Base-by-base conservation (phyloP, 2,113 vertebrate species). In the Cephalopholis sonnerati region DNA sequence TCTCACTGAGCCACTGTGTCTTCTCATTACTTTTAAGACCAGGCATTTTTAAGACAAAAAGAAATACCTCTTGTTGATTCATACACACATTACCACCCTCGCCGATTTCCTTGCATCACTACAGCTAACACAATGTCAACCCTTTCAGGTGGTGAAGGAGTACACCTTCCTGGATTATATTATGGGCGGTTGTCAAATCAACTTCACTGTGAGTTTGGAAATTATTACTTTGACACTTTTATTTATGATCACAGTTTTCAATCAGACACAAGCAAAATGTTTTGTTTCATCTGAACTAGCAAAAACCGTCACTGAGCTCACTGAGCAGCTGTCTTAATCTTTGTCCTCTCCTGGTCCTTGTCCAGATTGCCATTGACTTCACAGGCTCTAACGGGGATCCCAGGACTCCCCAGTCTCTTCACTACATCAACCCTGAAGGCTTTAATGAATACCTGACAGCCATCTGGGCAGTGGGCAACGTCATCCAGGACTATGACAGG, bases 331-430 rank as follows among this genome's bases (percentile, higher is more conserved):
- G 13, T 72, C 20, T 64, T 32, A 15, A 71, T 22, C 44, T 0
- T 7, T 62, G 10, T 84, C 59, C 18, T 82, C 54, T 70, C 11
- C 27, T 20, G 25, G 16, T n/a, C 24, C 0, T 1, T 9, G 8
- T 3, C n/a, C 85, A 99, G 98, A 97, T 99, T 79, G 97, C 96
- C 8, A 95, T 98, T 81, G 98, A 99, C 86, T 99, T 98, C 85
- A 99, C 98, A 3, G 97, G 96, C 74, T 99, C 98, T 27, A 99
- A 98, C 24, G 97, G 97, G 3, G 96, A 98, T 74, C 97, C 98
- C 39, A 89, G 86, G 1, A 94, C 94, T 82, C 97, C 96, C 0
- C 93, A 97, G 39, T 99, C 97, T 41, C 94, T 98, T 58, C 97
- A 99, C 93, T 97, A 95, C 80, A 97, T 99, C 84, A 97, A 96